Evolutionary conservation across 2,888 invertebrate genomes (phyloP).

Genomic region (Oxystoma pomonae): DNA sequence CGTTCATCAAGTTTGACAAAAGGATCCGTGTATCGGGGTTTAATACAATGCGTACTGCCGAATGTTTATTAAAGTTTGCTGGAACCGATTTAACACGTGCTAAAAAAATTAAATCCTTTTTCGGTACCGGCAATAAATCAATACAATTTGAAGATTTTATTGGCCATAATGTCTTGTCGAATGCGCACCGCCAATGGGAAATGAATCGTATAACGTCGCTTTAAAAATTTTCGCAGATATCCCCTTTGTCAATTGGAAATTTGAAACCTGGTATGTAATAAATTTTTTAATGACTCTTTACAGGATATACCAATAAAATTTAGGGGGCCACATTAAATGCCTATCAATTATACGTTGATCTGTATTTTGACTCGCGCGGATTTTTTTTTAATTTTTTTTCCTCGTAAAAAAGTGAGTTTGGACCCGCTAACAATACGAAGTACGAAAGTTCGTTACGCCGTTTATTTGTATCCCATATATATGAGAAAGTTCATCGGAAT

Average conservation of each 20-base stretch:
- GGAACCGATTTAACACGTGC: background rate
- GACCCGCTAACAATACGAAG: background rate
- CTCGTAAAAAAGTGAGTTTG: background rate
- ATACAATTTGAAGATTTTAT: background rate
- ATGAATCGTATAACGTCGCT: background rate
- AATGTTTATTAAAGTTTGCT: background rate
- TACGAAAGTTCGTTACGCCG: background rate
- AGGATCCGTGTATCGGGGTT: background rate
- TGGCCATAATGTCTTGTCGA: background rate
- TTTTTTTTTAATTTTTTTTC: background rate
- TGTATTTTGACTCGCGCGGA: background rate
- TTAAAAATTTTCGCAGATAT: background rate
- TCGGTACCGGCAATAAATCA: background rate
- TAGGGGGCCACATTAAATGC: constrained; percentile 16
- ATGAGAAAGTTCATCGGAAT: background rate
- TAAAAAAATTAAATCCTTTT: background rate
- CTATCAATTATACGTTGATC: constrained; percentile 13
- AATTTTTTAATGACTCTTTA: background rate
- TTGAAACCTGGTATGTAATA: background rate
- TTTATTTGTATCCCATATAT: background rate
- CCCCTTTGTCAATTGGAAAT: background rate
- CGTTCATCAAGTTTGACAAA: background rate
- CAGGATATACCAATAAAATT: constrained; percentile 5
- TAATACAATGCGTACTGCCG: background rate
- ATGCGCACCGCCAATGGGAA: background rate